Percentiles rank a stretch among this genome's conserved stretches.
Conservation (phyloP, 2,113 vertebrate species). For the Pangasianodon hypophthalmus region DNA sequence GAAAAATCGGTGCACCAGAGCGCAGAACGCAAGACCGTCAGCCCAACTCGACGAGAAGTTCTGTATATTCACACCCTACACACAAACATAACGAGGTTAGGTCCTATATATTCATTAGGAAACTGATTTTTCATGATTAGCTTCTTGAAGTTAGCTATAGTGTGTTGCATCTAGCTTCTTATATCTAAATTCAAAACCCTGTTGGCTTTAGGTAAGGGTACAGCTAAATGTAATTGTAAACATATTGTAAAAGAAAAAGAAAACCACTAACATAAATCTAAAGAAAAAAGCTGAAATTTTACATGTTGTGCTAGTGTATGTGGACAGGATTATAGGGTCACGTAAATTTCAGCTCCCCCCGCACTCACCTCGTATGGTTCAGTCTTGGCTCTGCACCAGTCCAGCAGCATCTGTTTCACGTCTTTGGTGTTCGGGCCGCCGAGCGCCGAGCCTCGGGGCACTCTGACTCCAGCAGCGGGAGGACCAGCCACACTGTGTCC, state of each 20-base stretch:
- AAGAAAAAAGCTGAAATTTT: neutral
- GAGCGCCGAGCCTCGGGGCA: slow-evolving; percentile 77
- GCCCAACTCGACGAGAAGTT: slow-evolving; percentile 99
- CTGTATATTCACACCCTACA: slow-evolving; percentile 89
- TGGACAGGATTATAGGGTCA: neutral
- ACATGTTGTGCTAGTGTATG: neutral
- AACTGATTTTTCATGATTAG: neutral
- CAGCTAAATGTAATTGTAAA: neutral
- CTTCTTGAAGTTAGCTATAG: neutral
- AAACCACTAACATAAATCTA: neutral
- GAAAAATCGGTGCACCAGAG: slow-evolving; percentile 95
- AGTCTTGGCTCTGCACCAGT: slow-evolving; percentile 97
- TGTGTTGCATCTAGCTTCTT: neutral
- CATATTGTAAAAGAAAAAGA: neutral
- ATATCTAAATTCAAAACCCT: neutral
- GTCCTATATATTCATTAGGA: too few relatives aligned
- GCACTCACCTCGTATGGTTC: slow-evolving; percentile 91
- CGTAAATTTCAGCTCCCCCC: neutral
- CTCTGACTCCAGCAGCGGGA: slow-evolving; percentile 54
- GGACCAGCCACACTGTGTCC: slow-evolving; percentile 66
- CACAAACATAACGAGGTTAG: neutral
- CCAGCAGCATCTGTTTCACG: slow-evolving; percentile 98
- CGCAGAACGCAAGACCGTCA: slow-evolving; percentile 96
- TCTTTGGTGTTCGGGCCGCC: slow-evolving; percentile 87
- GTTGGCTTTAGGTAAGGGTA: neutral